Conservation (phyloP, 2,888 invertebrate species). For the Sarcophaga caerulescens region DNA sequence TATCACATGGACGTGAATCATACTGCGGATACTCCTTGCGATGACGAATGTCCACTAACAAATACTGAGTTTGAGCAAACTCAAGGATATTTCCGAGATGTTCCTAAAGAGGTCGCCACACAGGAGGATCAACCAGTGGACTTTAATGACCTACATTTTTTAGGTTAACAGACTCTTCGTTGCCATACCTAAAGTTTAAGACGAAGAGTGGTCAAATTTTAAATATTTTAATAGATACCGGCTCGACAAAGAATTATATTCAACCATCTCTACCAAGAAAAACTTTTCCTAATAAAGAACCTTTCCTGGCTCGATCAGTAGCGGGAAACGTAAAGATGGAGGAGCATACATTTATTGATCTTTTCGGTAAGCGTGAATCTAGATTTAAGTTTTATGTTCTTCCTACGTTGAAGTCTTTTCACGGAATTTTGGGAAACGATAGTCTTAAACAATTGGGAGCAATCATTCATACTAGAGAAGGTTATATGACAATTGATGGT, state of each 20-base stretch:
- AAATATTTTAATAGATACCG: constrained; percentile 32
- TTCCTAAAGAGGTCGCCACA: too few relatives aligned
- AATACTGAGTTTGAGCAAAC: background rate
- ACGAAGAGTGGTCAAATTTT: constrained; percentile 35
- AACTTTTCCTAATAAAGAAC: too few relatives aligned
- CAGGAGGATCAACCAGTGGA: too few relatives aligned
- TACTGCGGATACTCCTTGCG: background rate
- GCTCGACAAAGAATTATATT: constrained; percentile 31
- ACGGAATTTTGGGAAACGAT: background rate
- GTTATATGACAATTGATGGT: constrained; percentile 3
- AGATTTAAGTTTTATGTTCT: constrained; percentile 1
- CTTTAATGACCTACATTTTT: too few relatives aligned
- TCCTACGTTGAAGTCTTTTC: constrained; percentile 23
- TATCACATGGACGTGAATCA: background rate
- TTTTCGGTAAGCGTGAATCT: too few relatives aligned
- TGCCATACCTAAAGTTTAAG: constrained; percentile 17
- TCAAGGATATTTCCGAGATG: too few relatives aligned
- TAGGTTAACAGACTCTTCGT: constrained; percentile 7
- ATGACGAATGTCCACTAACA: background rate
- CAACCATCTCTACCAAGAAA: background rate
- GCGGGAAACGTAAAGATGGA: too few relatives aligned
- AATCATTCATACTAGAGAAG: constrained; percentile 1
- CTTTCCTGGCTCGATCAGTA: too few relatives aligned
- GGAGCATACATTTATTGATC: too few relatives aligned
- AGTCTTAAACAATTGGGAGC: background rate